Conservation (phyloP, 2,797 vertebrate genomes). For the Tadarida brasiliensis region DNA sequence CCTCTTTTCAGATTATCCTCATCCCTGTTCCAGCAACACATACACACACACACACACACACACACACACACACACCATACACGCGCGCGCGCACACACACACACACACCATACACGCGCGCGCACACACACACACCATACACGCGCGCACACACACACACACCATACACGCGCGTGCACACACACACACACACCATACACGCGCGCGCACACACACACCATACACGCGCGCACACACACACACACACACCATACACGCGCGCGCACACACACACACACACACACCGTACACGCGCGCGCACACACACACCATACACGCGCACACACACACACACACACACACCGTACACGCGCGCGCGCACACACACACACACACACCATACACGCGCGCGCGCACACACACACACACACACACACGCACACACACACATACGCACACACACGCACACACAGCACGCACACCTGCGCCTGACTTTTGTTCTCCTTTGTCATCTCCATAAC, state of each 20-base stretch:
- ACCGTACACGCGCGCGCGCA: accelerated
- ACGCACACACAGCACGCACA: no score
- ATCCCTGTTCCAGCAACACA: neutral
- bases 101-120: no score
- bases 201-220: accelerated
- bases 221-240: accelerated
- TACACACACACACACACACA: accelerated
- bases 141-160: accelerated
- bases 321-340: accelerated
- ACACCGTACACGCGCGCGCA: accelerated
- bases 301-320: accelerated
- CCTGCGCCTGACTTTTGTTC: neutral
- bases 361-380: no score
- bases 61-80: accelerated
- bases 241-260: no score
- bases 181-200: no score
- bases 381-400: accelerated
- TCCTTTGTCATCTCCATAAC: neutral
- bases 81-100: no score
- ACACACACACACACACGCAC: accelerated
- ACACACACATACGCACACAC: accelerated
- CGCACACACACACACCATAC: accelerated
- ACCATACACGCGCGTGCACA: no score
- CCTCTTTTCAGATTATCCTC: neutral
- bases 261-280: no score